Percentiles rank a stretch among this genome's conserved stretches.
phyloP scores from a whole-genome alignment of 2,888 invertebrate genomes.

The Leptopilina syphax region DNA sequence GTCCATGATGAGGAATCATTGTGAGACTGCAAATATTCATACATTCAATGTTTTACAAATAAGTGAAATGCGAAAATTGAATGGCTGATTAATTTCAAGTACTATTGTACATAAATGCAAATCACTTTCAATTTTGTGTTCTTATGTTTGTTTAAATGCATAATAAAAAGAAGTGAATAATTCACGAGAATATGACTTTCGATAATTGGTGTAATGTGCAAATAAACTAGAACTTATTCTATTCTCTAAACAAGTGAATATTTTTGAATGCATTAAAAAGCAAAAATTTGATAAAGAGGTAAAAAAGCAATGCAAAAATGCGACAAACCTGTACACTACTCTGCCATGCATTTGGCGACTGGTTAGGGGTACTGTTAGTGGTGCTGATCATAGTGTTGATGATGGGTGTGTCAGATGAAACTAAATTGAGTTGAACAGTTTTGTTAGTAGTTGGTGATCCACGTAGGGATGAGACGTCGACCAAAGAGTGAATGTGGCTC shows the following conservation, averaged over 20 bases:
- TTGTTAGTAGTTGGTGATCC: constrained; percentile 66
- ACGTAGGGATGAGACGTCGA: constrained; percentile 70
- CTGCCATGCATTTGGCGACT: constrained; percentile 76
- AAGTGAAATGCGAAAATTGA: background rate
- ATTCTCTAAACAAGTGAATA: background rate
- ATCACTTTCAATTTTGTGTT: too few relatives aligned
- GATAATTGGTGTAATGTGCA: too few relatives aligned
- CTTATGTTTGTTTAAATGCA: too few relatives aligned
- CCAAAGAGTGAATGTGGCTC: constrained; percentile 72
- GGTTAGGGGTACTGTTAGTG: constrained; percentile 73
- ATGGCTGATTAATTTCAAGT: too few relatives aligned
- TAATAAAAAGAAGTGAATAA: too few relatives aligned
- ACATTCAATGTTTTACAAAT: background rate
- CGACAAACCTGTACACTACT: constrained; percentile 74
- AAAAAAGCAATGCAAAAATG: constrained; percentile 47
- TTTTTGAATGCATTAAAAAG: constrained; percentile 1
- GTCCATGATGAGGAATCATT: constrained; percentile 83
- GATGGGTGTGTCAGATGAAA: constrained; percentile 48
- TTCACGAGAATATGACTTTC: too few relatives aligned
- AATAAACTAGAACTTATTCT: too few relatives aligned
- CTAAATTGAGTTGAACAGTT: constrained; percentile 58
- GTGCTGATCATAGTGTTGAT: constrained; percentile 63
- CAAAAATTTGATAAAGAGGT: constrained; percentile 38
- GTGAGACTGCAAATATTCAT: constrained; percentile 63
- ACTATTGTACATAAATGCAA: too few relatives aligned